A percentile compares a stretch with the other conserved stretches of the same genome.
These are phyloP conservation scores for Smithornis capensis DNA, from an alignment of 2,113 vertebrate species.

Conservation along the genomic window DNA sequence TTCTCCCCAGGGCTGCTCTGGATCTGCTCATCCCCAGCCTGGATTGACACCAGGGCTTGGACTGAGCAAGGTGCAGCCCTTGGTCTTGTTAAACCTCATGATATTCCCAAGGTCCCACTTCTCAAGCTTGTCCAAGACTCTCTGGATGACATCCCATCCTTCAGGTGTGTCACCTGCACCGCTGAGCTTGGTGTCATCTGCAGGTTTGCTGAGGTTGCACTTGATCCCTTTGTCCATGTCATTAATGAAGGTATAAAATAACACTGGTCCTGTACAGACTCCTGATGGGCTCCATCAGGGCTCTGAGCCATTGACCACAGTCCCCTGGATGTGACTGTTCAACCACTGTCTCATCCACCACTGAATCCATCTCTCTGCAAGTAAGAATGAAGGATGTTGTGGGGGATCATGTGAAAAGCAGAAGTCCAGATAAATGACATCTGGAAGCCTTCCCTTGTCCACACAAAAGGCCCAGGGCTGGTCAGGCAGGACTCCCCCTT, in stretches of 20 bases:
- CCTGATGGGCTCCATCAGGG: not conserved
- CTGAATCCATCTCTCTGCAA: not conserved
- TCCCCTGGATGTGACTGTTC: not conserved
- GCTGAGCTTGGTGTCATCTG: not conserved
- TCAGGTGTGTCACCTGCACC: not conserved
- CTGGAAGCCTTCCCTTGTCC: too few species aligned
- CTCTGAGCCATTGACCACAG: not conserved
- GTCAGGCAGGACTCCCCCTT: not conserved
- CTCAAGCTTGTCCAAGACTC: not conserved
- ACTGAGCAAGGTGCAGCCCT: not conserved
- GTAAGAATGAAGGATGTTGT: not conserved
- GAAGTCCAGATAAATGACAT: not conserved
- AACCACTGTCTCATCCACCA: not conserved
- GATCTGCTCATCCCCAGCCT: not conserved
- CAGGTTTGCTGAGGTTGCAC: not conserved
- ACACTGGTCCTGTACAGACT: not conserved
- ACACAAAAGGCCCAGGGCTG: not conserved
- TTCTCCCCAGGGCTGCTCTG: not conserved
- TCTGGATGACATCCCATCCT: not conserved
- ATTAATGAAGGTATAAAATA: not conserved
- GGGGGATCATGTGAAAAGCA: not conserved
- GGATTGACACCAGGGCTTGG: fast-evolving
- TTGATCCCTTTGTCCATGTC: not conserved
- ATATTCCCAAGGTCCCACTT: not conserved
- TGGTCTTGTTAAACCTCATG: not conserved